phyloP scores from a whole-genome alignment of 2,888 invertebrate species.

The Nasonovia ribisnigri region DNA sequence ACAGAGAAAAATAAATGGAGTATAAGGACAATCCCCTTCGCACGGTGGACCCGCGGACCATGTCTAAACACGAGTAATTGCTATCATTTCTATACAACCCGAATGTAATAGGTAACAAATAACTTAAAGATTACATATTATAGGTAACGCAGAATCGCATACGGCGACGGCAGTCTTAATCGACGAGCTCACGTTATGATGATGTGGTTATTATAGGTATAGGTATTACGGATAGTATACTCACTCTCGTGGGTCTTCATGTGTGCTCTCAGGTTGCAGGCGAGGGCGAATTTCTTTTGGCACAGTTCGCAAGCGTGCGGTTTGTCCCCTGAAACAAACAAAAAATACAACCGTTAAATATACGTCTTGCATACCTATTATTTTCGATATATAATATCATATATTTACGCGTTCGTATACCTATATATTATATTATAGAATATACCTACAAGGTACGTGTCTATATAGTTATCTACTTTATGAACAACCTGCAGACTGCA shows the following conservation, averaged over 20 bases:
- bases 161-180: background rate
- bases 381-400: too few relatives aligned
- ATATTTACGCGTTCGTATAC: too few relatives aligned
- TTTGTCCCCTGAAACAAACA: slow-evolving; percentile 76
- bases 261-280: slow-evolving; percentile 81
- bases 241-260: slow-evolving; percentile 82
- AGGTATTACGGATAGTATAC: slow-evolving; percentile 66
- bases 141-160: background rate
- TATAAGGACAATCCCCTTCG: background rate
- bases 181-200: background rate
- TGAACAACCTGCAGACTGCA: background rate
- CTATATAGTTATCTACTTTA: background rate
- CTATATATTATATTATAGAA: too few relatives aligned
- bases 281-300: slow-evolving; percentile 80
- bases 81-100: background rate
- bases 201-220: background rate
- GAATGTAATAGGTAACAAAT: background rate
- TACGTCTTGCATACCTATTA: too few relatives aligned
- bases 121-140: background rate
- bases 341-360: background rate
- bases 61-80: background rate
- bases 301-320: slow-evolving; percentile 80
- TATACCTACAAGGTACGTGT: background rate
- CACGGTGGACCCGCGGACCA: background rate
- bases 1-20: background rate